Base-by-base conservation (phyloP, 2,797 vertebrate genomes). In the Gallinago nigripennis region DNA sequence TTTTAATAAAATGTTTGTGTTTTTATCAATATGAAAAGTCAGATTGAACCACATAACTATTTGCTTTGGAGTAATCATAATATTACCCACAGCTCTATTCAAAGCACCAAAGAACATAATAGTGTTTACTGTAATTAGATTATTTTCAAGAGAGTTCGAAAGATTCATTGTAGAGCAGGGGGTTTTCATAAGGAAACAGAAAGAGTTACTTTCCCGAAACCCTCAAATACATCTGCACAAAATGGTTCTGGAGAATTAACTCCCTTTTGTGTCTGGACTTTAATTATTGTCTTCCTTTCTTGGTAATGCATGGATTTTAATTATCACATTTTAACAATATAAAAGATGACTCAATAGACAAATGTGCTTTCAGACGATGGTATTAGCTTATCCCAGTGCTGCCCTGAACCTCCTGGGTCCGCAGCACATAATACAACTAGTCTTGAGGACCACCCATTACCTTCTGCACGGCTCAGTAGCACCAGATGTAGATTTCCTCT, bases 51-150 rank as follows among this genome's bases (percentile, higher is more conserved):
- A 66, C 3, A 4, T 8, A 77, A 61, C 75, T 93, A 43, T 93
- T 94, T 92, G 53, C 86, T 95, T 82, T 94, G 77, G 81, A 94
- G 30, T 82, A 95, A 94, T 56, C 60, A 75, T 79, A 87, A 30
- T 78, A 87, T 89, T 89, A 95, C 53, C 88, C 83, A 86, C 75
- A 88, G 78, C 64, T 95, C 81, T 78, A 65, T 82, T 95, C 90
- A 95, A 92, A 96, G 60, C 82, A 90, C 63, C 75, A 75, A 86
- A 90, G 78, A 94, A 77, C 56, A 82, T 82, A 93, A 92, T 43
- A 78, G 54, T 48, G 86, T 87, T 95, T 95, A 92, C 68, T 68
- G 61, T 95, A 95, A 96, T 87, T 90, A 94, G 92, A 92, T 95
- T 82, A 88, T 82, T 93, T 96, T 92, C 92, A 82, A 93, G 82